phyloP scores from a whole-genome alignment of 2,113 vertebrate species.

The Brevimyrus niger region DNA sequence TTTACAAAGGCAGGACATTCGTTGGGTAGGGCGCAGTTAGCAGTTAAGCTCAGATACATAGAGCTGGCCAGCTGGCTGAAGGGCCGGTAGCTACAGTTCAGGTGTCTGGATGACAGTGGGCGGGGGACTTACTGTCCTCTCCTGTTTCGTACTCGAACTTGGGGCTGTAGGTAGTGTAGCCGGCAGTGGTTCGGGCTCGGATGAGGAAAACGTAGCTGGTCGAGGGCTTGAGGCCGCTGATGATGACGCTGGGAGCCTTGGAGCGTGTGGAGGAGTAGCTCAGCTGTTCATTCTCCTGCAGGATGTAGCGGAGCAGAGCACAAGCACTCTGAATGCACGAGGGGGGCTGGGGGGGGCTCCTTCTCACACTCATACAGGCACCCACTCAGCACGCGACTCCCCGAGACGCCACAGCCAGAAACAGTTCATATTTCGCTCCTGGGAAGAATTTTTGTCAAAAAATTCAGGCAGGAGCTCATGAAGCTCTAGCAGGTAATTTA shows the following conservation, averaged over 20 bases:
- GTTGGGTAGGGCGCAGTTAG: neutral
- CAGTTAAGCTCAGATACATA: neutral
- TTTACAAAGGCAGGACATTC: neutral
- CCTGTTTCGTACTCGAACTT: slow-evolving; percentile 92
- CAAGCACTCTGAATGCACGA: too few species aligned
- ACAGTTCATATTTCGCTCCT: neutral
- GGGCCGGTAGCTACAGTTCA: neutral
- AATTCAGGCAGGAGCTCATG: neutral
- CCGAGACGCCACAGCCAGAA: neutral
- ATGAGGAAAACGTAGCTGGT: slow-evolving; percentile 91
- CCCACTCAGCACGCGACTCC: neutral
- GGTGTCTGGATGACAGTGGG: neutral
- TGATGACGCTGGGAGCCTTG: slow-evolving; percentile 79
- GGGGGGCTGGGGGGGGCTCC: neutral
- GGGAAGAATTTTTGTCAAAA: neutral
- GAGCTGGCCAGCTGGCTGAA: neutral
- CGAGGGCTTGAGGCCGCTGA: slow-evolving; percentile 87
- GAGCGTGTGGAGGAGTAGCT: slow-evolving; percentile 94
- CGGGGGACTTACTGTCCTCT: slow-evolving; percentile 76
- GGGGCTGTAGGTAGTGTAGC: slow-evolving; percentile 90
- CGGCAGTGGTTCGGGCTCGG: slow-evolving; percentile 79
- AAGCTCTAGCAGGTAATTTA: neutral
- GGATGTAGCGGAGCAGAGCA: slow-evolving; percentile 29
- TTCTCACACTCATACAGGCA: neutral
- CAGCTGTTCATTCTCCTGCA: slow-evolving; percentile 88